phyloP scores from a whole-genome alignment of 2,113 vertebrate genomes.

The Halcyon malimbica region DNA sequence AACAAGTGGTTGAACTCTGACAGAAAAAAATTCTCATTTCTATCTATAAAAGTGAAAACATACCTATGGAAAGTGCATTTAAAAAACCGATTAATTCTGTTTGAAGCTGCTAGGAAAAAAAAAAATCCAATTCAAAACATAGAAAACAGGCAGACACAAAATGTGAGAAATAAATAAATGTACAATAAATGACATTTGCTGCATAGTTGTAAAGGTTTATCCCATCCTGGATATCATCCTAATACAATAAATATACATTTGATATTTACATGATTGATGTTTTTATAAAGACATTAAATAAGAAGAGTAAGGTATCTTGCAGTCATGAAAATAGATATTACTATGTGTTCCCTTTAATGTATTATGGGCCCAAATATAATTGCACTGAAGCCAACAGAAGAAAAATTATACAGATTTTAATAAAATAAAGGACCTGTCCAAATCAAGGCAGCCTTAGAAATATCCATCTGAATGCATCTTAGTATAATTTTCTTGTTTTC shows the following conservation, averaged over 20 bases:
- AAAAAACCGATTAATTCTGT: not conserved
- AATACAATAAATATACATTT: not conserved
- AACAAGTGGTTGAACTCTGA: not conserved
- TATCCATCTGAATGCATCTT: not conserved
- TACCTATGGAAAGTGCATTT: not conserved
- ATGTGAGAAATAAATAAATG: not conserved
- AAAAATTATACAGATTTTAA: conserved; percentile 8
- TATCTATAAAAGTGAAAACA: not conserved
- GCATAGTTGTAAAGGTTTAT: not conserved
- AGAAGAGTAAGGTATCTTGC: not conserved
- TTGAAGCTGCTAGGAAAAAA: not conserved
- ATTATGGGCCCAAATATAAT: not conserved
- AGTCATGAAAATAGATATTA: not conserved
- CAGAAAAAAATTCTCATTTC: not conserved
- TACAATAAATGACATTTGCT: not conserved
- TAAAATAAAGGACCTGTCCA: not conserved
- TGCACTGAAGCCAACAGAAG: not conserved
- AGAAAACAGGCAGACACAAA: not conserved
- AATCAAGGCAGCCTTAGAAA: conserved; percentile 16
- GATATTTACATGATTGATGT: not conserved
- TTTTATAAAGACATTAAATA: not conserved
- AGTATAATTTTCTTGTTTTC: conserved; percentile 3
- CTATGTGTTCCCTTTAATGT: not conserved
- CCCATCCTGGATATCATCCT: not conserved
- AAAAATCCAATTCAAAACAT: not conserved